Conservation (phyloP, 2,113 vertebrate species). For the Lota lota region DNA sequence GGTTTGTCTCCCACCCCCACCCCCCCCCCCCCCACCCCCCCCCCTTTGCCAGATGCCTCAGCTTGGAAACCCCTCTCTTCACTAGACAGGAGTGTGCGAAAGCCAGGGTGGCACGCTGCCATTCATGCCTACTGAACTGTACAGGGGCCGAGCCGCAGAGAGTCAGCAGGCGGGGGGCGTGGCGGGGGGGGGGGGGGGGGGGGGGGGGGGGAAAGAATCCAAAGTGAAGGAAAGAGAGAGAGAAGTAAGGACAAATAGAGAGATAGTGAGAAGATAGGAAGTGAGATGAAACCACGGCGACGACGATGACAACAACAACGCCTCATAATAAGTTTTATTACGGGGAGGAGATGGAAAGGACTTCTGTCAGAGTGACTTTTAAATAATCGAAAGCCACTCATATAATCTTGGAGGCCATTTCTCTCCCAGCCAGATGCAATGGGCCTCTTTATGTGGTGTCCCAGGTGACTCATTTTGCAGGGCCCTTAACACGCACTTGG, state of each 20-base stretch:
- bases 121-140: slow-evolving; percentile 45
- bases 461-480: slow-evolving; percentile 63
- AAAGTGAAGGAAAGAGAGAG: slow-evolving; percentile 4
- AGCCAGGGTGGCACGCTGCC: slow-evolving; percentile 73
- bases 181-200: slow-evolving; percentile 20
- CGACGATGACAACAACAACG: background rate
- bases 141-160: background rate
- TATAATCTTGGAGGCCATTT: no score
- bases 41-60: slow-evolving; percentile 61
- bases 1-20: slow-evolving; percentile 64
- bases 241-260: slow-evolving; percentile 11
- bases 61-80: slow-evolving; percentile 57
- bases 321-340: background rate
- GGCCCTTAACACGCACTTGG: slow-evolving; percentile 46
- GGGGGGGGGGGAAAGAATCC: slow-evolving; percentile 3
- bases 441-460: slow-evolving; percentile 48
- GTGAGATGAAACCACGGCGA: background rate
- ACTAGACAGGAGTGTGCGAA: slow-evolving; percentile 68
- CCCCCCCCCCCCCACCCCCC: slow-evolving; percentile 53
- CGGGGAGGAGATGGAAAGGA: slow-evolving; percentile 11
- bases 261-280: background rate
- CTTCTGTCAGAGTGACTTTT: no score
- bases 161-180: no score
- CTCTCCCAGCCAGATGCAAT: no score
- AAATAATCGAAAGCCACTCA: no score